Conservation (phyloP, 2,797 vertebrate genomes). For the Sphenopsis melanotis region DNA sequence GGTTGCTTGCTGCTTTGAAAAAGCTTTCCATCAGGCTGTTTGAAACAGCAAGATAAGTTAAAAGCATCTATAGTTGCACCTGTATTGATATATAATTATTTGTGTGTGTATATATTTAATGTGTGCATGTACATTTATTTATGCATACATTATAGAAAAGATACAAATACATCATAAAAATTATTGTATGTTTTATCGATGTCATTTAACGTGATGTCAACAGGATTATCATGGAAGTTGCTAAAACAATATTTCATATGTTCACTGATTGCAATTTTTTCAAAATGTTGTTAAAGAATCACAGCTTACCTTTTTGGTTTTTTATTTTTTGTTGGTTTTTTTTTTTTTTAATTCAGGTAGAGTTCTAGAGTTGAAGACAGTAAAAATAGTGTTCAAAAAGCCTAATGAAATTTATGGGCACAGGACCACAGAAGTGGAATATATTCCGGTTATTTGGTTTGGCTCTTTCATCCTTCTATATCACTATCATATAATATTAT, state of each 20-base stretch:
- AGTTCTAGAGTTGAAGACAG: background rate
- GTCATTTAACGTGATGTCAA: background rate
- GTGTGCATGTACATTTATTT: background rate
- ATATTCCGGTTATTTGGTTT: background rate
- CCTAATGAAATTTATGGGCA: background rate
- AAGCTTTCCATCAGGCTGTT: background rate
- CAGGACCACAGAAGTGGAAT: background rate
- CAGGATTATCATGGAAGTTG: background rate
- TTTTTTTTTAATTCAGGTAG: background rate
- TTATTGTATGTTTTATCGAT: background rate
- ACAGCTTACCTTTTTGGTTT: background rate
- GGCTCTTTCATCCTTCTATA: background rate
- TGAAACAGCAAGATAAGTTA: background rate
- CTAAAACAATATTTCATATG: background rate
- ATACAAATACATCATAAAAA: background rate
- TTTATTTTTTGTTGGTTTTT: too few species aligned
- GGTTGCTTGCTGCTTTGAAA: background rate
- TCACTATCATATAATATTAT: accelerated
- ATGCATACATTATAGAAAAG: background rate
- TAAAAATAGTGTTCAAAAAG: background rate
- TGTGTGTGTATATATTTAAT: background rate
- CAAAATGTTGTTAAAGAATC: background rate
- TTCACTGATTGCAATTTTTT: background rate
- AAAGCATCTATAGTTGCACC: background rate
- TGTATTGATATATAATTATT: background rate